Evolutionary conservation across 2,113 vertebrate species (phyloP).

Genomic region (Gorsachius goisagi): DNA sequence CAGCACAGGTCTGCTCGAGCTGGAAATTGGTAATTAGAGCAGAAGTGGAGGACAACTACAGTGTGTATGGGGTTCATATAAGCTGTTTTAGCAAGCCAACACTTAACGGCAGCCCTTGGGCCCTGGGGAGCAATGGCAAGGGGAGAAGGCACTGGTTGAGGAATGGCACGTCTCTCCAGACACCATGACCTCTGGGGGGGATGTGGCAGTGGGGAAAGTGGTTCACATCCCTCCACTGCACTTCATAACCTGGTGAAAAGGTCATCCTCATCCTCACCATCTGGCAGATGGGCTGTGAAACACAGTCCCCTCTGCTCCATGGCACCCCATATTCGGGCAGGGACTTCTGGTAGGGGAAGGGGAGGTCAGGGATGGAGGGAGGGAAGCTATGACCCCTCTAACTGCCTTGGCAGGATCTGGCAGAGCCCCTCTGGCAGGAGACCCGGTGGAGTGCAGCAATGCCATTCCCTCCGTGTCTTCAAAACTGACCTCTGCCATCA

Average conservation of each 20-base stretch:
- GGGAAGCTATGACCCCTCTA: neutral
- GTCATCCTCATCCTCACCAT: neutral
- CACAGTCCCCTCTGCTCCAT: rapidly evolving
- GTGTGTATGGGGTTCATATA: no score
- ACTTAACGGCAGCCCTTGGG: rapidly evolving
- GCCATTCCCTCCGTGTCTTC: neutral
- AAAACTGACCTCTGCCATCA: neutral
- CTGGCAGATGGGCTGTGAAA: neutral
- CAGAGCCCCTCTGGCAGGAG: neutral
- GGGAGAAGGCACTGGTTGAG: neutral
- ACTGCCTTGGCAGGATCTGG: neutral
- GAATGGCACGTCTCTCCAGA: neutral
- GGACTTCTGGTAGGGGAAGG: neutral
- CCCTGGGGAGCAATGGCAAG: rapidly evolving
- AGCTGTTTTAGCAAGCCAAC: neutral
- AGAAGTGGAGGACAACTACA: neutral
- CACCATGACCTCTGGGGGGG: neutral
- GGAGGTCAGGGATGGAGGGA: neutral
- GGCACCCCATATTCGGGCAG: rapidly evolving
- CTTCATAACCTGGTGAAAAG: neutral
- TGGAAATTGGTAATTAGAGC: neutral
- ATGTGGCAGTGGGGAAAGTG: rapidly evolving
- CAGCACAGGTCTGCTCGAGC: neutral
- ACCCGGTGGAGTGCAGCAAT: rapidly evolving
- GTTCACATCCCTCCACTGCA: neutral